A percentile compares a stretch with the other conserved stretches of the same genome.
These are phyloP conservation scores for Orchesella cincta DNA, from an alignment of 1,140 invertebrate genomes.

Conservation along the genomic window DNA sequence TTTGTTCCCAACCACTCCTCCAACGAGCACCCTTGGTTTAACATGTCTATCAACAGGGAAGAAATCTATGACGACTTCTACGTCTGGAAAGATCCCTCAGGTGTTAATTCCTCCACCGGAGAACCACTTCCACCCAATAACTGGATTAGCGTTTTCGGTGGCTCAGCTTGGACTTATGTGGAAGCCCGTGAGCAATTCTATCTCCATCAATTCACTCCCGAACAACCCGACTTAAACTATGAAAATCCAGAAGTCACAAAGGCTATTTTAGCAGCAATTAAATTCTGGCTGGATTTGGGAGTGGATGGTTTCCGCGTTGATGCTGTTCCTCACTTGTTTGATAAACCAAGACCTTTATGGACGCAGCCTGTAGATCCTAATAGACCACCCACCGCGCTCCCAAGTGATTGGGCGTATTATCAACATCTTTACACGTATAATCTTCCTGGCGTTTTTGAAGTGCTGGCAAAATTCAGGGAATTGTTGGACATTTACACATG, in stretches of 20 bases:
- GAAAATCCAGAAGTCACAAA: constrained; percentile 63
- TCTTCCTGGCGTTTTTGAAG: neutral
- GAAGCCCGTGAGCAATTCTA: constrained; percentile 70
- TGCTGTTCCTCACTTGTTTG: constrained; percentile 66
- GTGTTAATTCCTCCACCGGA: constrained; percentile 39
- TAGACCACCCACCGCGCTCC: constrained; percentile 55
- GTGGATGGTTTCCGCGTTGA: constrained; percentile 76
- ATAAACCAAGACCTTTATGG: constrained; percentile 59
- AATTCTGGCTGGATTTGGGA: constrained; percentile 75
- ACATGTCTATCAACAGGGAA: constrained; percentile 62
- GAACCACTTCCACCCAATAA: constrained; percentile 59
- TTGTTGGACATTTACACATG: neutral
- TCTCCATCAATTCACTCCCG: constrained; percentile 69
- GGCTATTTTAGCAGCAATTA: constrained; percentile 65
- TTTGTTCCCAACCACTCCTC: constrained; percentile 72
- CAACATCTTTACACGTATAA: constrained; percentile 53
- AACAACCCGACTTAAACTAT: constrained; percentile 77
- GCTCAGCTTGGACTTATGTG: constrained; percentile 72
- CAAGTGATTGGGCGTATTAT: constrained; percentile 53
- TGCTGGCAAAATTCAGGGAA: neutral
- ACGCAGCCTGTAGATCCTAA: constrained; percentile 60
- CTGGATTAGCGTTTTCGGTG: constrained; percentile 68
- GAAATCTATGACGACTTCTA: constrained; percentile 61
- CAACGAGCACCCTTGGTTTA: constrained; percentile 72
- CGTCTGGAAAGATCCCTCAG: constrained; percentile 57